Evolutionary conservation across 92 coral and sea anemone species (phyloP).

Genomic region (Heliopora coerulea): DNA sequence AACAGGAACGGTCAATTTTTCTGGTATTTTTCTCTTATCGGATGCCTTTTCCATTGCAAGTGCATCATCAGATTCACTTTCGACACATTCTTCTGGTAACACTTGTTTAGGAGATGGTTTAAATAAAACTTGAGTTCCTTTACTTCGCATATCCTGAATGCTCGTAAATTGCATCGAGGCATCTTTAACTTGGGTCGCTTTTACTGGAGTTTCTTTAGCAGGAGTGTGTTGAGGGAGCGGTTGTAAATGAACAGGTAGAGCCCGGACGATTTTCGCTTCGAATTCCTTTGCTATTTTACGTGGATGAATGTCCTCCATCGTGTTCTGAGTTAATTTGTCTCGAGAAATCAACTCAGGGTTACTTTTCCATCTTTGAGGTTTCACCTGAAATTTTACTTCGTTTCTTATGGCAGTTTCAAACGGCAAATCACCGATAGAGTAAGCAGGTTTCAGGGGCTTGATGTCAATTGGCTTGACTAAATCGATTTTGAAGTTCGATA

Average conservation of each 20-base stretch:
- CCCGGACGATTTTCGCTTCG: constrained; percentile 38
- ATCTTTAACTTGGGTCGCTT: constrained; percentile 35
- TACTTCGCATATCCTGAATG: constrained; percentile 6
- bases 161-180: constrained; percentile 29
- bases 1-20: constrained; percentile 13
- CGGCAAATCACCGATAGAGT: constrained; percentile 23
- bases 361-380: constrained; percentile 37
- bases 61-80: not conserved
- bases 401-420: constrained; percentile 8
- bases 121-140: constrained; percentile 14
- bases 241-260: constrained; percentile 30
- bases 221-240: constrained; percentile 32
- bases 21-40: not conserved
- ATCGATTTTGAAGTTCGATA: constrained; percentile 31
- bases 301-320: constrained; percentile 1
- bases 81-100: not conserved
- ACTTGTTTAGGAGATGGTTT: constrained; percentile 21
- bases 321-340: not conserved
- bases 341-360: constrained; percentile 17
- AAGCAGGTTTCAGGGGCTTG: constrained; percentile 37
- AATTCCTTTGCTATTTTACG: constrained; percentile 24
- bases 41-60: not conserved
- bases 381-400: constrained; percentile 14
- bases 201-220: constrained; percentile 29
- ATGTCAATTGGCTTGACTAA: constrained; percentile 29